Evolutionary conservation across 92 coral and sea anemone genomes (phyloP).

Genomic region (Nematostella vectensis): DNA sequence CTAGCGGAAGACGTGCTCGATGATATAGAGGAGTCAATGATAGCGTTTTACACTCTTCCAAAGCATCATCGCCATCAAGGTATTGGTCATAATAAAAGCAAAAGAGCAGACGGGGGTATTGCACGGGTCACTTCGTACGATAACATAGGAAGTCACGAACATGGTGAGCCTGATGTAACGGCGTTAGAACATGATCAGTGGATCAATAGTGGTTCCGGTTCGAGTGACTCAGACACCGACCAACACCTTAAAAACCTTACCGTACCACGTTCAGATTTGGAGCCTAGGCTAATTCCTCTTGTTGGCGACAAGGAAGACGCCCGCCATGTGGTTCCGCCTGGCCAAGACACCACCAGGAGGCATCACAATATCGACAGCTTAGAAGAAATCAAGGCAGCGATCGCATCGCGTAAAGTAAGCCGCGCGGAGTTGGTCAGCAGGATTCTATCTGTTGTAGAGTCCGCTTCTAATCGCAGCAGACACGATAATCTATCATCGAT

Average conservation of each 20-base stretch:
- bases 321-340: too few species aligned
- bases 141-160: slow-evolving; percentile 6
- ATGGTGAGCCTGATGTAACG: background rate
- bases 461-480: slow-evolving; percentile 1
- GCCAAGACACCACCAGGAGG: too few species aligned
- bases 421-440: slow-evolving; percentile 5
- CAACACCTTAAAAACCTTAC: too few species aligned
- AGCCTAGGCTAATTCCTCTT: too few species aligned
- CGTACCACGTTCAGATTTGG: too few species aligned
- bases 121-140: slow-evolving; percentile 11
- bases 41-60: background rate
- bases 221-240: too few species aligned
- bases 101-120: slow-evolving; percentile 11
- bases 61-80: background rate
- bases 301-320: too few species aligned
- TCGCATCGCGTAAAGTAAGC: background rate
- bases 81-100: background rate
- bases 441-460: slow-evolving; percentile 3
- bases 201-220: too few species aligned
- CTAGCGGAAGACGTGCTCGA: slow-evolving; percentile 45
- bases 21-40: slow-evolving; percentile 8
- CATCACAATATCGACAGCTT: background rate
- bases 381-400: background rate
- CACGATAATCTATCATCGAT: slow-evolving; percentile 11
- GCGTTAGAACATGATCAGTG: too few species aligned